These are phyloP conservation scores for Aphaenogaster floridana DNA, from an alignment of 1,140 invertebrate genomes.

Conservation along the genomic window DNA sequence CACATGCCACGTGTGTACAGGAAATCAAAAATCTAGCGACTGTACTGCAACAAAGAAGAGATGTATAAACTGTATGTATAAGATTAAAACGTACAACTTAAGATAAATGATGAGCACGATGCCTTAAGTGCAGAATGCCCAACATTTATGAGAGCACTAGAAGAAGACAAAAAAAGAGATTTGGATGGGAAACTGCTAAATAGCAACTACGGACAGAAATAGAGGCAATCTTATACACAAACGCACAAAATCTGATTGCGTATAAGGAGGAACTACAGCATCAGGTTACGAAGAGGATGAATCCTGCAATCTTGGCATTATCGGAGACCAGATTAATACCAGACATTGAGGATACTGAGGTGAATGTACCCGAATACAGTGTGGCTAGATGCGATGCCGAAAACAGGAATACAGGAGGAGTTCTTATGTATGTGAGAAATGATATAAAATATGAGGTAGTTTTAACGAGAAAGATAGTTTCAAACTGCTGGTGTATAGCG, in stretches of 20 bases:
- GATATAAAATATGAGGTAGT: conserved; percentile 30
- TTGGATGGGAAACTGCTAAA: no score
- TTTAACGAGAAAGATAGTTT: neutral
- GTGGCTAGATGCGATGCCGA: conserved; percentile 52
- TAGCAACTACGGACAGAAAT: no score
- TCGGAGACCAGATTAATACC: neutral
- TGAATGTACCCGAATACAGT: conserved; percentile 8
- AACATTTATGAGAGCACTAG: no score
- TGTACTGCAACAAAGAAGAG: no score
- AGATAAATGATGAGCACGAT: no score
- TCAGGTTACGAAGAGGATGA: conserved; percentile 11
- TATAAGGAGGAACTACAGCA: neutral
- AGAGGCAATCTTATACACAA: neutral
- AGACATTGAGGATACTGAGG: neutral
- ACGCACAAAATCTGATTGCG: neutral
- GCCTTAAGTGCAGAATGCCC: no score
- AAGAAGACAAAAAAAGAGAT: no score
- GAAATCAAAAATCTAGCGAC: no score
- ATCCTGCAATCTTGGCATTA: neutral
- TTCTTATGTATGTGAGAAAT: neutral
- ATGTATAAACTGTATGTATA: no score
- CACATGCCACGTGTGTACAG: no score
- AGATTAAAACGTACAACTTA: no score
- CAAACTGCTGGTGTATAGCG: neutral
- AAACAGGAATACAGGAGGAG: conserved; percentile 15